phyloP scores from a whole-genome alignment of 2,113 vertebrate species.

The Rhea americana region DNA sequence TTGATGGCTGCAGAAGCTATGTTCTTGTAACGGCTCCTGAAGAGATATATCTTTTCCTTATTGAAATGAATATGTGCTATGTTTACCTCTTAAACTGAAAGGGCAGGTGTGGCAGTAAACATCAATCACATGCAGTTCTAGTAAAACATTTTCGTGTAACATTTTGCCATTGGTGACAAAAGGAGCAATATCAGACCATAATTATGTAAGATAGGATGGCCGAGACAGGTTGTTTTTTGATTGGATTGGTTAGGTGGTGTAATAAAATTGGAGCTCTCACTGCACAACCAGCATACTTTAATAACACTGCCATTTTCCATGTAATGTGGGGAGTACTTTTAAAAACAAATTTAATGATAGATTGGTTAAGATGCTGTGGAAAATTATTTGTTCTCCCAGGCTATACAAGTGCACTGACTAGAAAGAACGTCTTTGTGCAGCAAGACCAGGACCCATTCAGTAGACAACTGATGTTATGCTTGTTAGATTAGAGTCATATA shows the following conservation, averaged over 20 bases:
- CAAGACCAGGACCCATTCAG: background rate
- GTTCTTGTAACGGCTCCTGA: background rate
- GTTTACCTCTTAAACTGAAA: background rate
- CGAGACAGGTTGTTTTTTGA: background rate
- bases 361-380: background rate
- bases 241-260: background rate
- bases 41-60: background rate
- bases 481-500: background rate
- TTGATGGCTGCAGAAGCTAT: background rate
- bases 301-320: background rate
- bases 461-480: background rate
- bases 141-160: background rate
- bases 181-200: background rate
- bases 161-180: background rate
- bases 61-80: background rate
- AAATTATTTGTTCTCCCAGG: background rate
- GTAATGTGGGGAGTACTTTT: background rate
- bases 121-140: background rate
- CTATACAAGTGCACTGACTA: background rate
- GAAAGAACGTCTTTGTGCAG: background rate
- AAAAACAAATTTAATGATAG: background rate
- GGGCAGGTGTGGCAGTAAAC: background rate
- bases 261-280: background rate
- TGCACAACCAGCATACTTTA: background rate
- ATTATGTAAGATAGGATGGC: background rate